Conservation (phyloP, 1,140 invertebrate genomes). For the Diploscapter pachys region DNA sequence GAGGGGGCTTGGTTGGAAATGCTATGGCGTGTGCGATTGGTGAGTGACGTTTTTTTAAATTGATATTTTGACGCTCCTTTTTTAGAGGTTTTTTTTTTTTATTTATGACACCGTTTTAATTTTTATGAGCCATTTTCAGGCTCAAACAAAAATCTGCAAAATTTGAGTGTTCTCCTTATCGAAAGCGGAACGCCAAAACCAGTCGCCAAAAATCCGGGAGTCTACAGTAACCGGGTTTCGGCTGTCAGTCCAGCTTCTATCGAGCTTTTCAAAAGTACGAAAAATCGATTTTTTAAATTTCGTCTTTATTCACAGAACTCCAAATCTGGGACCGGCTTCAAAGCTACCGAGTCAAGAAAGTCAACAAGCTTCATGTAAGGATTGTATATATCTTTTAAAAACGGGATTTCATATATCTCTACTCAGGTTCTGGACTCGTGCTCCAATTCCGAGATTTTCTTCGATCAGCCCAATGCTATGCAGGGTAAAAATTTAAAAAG, state of each 20-base stretch:
- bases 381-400: neutral
- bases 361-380: constrained; percentile 33
- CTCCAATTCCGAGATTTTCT: constrained; percentile 37
- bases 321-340: constrained; percentile 36
- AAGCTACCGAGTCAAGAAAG: constrained; percentile 33
- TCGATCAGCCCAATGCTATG: constrained; percentile 29
- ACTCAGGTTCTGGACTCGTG: constrained; percentile 40
- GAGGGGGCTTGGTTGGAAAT: constrained; percentile 66
- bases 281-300: neutral
- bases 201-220: neutral
- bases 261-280: constrained; percentile 36
- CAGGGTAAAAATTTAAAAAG: neutral
- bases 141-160: neutral
- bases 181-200: constrained; percentile 22
- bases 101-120: constrained; percentile 1
- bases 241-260: constrained; percentile 38
- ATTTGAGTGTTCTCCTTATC: constrained; percentile 26
- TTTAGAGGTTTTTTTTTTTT: too few relatives aligned
- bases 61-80: too few relatives aligned
- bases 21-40: constrained; percentile 40
- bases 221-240: constrained; percentile 42
- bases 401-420: neutral
- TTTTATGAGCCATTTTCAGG: neutral
- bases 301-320: constrained; percentile 26
- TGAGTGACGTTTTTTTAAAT: neutral